Percentiles rank a stretch among this genome's conserved stretches.
Evolutionary conservation across 1,140 invertebrate species (phyloP).

Genomic region (Myzus persicae): DNA sequence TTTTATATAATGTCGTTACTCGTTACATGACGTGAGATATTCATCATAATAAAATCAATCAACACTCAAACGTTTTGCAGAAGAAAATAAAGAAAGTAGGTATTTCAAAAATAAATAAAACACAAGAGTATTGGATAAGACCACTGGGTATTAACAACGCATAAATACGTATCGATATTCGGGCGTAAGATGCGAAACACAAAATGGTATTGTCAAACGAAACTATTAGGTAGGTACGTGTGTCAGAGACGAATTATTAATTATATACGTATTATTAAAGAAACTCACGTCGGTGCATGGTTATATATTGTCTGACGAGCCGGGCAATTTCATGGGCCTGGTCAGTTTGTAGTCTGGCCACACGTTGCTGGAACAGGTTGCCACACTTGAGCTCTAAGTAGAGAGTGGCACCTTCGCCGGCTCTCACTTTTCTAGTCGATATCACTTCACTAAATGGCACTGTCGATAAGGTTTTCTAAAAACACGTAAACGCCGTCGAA

Average conservation of each 20-base stretch:
- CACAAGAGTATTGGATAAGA: neutral
- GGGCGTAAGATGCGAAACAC: neutral
- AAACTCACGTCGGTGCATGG: conserved; percentile 71
- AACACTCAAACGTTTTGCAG: neutral
- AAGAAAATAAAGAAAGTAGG: neutral
- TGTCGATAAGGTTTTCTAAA: conserved; percentile 85
- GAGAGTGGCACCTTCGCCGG: conserved; percentile 85
- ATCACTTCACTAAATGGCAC: conserved; percentile 95
- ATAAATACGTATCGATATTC: neutral
- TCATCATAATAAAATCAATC: neutral
- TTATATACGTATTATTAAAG: neutral
- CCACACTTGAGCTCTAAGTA: conserved; percentile 97
- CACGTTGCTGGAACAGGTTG: conserved; percentile 93
- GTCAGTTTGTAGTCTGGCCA: conserved; percentile 94
- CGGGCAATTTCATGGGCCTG: conserved; percentile 95
- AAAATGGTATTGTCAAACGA: neutral
- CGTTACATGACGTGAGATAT: neutral
- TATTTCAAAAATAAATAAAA: neutral
- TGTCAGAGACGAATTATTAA: neutral
- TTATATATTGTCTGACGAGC: conserved; percentile 95
- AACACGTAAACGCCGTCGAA: conserved; percentile 9
- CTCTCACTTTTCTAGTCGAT: conserved; percentile 90
- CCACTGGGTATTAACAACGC: neutral
- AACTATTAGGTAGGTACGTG: neutral
- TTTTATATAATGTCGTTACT: neutral